These are phyloP conservation scores for Rhopalosiphum padi DNA, from an alignment of 1,140 invertebrate genomes.

Conservation along the genomic window DNA sequence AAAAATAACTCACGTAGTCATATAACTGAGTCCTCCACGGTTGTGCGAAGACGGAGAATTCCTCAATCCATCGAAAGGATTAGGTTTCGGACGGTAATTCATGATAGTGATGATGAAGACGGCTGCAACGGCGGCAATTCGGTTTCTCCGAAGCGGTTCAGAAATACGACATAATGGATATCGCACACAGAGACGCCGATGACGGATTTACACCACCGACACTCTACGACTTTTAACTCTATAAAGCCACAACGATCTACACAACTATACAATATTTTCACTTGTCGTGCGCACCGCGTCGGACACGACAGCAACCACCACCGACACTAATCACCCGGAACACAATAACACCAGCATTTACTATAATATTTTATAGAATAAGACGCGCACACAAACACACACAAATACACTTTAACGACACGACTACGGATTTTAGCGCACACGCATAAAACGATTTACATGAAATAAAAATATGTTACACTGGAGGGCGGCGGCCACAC, in stretches of 20 bases:
- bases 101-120: neutral
- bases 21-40: constrained; percentile 40
- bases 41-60: constrained; percentile 49
- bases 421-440: neutral
- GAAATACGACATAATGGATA: neutral
- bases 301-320: neutral
- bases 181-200: neutral
- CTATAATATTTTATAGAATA: neutral
- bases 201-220: neutral
- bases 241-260: neutral
- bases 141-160: neutral
- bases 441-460: neutral
- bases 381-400: neutral
- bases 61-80: constrained; percentile 52
- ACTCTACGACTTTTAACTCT: neutral
- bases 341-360: neutral
- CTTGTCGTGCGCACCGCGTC: neutral
- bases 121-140: no score
- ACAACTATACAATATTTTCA: neutral
- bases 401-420: neutral
- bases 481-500: neutral
- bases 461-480: neutral
- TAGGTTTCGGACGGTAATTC: constrained; percentile 52
- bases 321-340: neutral
- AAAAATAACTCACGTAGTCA: constrained; percentile 43